Evolutionary conservation across 2,888 invertebrate genomes (phyloP).

Genomic region (Cantharis rustica): DNA sequence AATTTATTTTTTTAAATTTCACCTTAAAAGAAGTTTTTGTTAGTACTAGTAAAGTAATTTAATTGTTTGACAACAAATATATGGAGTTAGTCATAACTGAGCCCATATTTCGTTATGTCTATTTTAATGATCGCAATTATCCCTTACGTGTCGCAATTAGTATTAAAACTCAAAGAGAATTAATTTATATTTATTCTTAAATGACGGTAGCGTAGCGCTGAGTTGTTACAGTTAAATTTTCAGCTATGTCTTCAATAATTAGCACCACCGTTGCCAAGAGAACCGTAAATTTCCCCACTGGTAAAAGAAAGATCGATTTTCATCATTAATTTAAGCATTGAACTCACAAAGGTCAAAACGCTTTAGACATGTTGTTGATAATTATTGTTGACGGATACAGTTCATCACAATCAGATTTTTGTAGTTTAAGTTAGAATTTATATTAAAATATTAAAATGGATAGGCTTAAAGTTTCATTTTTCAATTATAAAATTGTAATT

Average conservation of each 20-base stretch:
- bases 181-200: background rate
- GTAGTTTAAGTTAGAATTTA: background rate
- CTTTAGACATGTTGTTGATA: background rate
- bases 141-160: background rate
- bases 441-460: background rate
- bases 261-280: background rate
- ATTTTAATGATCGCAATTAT: background rate
- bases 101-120: background rate
- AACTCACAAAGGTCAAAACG: background rate
- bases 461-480: no score
- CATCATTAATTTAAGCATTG: background rate
- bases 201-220: background rate
- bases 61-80: background rate
- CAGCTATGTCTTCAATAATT: background rate
- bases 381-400: background rate
- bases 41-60: background rate
- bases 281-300: background rate
- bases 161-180: background rate
- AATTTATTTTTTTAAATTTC: background rate
- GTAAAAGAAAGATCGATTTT: conserved; percentile 1
- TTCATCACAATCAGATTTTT: background rate
- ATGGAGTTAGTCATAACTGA: background rate
- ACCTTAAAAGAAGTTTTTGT: background rate
- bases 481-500: background rate
- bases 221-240: background rate